Evolutionary conservation across 2,797 vertebrate genomes (phyloP), one percentile per base, ranked within the genome.

Genomic region (Petrocephalus schoutedeni): DNA sequence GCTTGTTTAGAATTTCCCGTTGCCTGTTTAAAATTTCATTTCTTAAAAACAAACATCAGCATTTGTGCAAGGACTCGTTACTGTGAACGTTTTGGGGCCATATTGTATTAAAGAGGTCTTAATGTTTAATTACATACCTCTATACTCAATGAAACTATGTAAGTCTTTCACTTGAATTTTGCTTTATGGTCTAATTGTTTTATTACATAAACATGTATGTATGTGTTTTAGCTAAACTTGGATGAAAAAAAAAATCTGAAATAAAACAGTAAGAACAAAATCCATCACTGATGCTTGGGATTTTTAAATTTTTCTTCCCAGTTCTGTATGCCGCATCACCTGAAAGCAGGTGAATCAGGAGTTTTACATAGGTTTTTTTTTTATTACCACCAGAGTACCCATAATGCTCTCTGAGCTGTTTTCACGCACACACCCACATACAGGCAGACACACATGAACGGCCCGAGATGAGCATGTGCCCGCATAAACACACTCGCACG

Each of bases 401-500:
- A 83, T 53, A 54, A 83, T 83, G 80, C 45, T 14, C 41, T 51
- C 21, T 83, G 49, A 21, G 80, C 51, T 19, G 77, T 51, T 83
- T 83, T 83, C 28, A 4, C 59, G 53, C 23, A 56, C 7, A 51
- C 49, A 56, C 59, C 14, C 21, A 67, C 67, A 45, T 32, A 82
- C 64, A 89, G 71, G 45, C 21, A 4, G 2, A 53, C 41, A 58
- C 61, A 86, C 84, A 53, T 12, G 83, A 56, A 59, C 23, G 19
- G 53, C 19, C 41, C 8, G n/a, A 19, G 14, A 84, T 57, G 45
- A 16, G 83, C 77, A 84, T 16, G 45, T 19, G 7, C 56, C 58
- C 49, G n/a, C 23, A 45, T 6, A 19, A 9, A 86, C 64, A 28
- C 86, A 91, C 86, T 87, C 67, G 8, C 21, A 89, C 89, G 9